Base-by-base conservation (phyloP, 2,888 invertebrate species). In the Ochropacha duplaris region DNA sequence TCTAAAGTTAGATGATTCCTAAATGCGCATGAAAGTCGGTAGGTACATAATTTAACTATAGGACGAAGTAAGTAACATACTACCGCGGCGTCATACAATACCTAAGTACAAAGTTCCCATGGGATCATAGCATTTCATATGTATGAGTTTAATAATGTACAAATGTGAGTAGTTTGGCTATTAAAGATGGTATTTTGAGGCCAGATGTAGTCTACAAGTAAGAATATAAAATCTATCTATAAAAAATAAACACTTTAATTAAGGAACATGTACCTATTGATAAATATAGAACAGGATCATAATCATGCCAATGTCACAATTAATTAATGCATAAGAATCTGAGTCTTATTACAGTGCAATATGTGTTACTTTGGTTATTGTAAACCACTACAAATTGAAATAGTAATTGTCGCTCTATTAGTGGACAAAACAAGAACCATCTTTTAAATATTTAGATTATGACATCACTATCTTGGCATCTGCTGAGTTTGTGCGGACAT, bases 241-340 rank as follows among this genome's bases (percentile, higher is more conserved):
- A 9, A 19, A 51, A 52, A 31, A 52, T 24, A 31, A 12, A 19
- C 52, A 31, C 22, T 34, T 19, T 22, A 19, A 19, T 31, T 28
- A 28, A 8, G 28, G 28, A 28, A n/a, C 14, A 16, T 28, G 28
- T 57, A 62, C 63, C 31, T 62, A 59, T 62, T 65, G 62, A 52
- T 56, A 68, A 68, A 74, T 64, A 66, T 64, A 64, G 60, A 64
- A 51, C 57, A 44, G 49, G 50, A 60, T 57, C 54, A 55, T 49
- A 34, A 52, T 31, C 36, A 24, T 19, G 49, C 34, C 31, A 34
- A 31, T 52, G 52, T 31, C 52, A 14, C 16, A 8, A 52, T 34
- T 19, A 52, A 22, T 34, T n/a, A 19, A 19, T 31, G 31, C 19
- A 22, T 5, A 31, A 31, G 9, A 52, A 52, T 52, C 31, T 52